Evolutionary conservation across 2,888 invertebrate species (phyloP), one percentile per base, ranked within the genome.

Genomic region (Mechanitis mazaeus): DNA sequence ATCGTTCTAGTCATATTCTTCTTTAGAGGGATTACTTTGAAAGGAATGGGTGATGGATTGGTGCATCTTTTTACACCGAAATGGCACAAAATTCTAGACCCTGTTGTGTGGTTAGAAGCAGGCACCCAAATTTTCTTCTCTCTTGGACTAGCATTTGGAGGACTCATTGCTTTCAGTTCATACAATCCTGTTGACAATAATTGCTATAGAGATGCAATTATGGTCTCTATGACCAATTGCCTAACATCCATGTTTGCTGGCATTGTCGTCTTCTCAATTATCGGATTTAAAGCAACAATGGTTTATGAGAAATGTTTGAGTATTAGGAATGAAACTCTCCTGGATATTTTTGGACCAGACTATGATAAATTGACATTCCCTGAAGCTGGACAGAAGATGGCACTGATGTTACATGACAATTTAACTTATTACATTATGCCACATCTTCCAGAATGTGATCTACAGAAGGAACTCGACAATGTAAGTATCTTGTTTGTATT

Each of bases 121-220:
- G 98, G 98, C 2, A 98, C 98, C 0, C 98, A 98, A 83, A 98
- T 98, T 74, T 98, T 98, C 90, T 98, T 98, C 85, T 98, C 98
- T 0, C 92, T 98, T 65, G 98, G 98, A 7, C 87, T 98, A 56
- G 98, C 98, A 1, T 98, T 98, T 74, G 98, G 98, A 11, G 98
- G 98, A 7, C 90, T 98, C 46, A 98, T 98, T 66, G 98, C 98
- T 0, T 98, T 98, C 80, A 96, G 97, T 0, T 98, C 98, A 0
- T 98, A 98, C 87, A 98, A 98, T 85, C 97, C 98, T 0, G 96
- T 97, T 2, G 97, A 98, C 79, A 98, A 98, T 83, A 98, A 98
- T 84, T 98, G 97, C 81, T 97, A 96, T 78, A 92, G 97, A 68
- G 98, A 98, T 81, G 97, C 98, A 6, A 93, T 98, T 59, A 93